These are phyloP conservation scores for Lepetodrilus schrolli DNA, from an alignment of 2,888 invertebrate species.

Conservation along the genomic window DNA sequence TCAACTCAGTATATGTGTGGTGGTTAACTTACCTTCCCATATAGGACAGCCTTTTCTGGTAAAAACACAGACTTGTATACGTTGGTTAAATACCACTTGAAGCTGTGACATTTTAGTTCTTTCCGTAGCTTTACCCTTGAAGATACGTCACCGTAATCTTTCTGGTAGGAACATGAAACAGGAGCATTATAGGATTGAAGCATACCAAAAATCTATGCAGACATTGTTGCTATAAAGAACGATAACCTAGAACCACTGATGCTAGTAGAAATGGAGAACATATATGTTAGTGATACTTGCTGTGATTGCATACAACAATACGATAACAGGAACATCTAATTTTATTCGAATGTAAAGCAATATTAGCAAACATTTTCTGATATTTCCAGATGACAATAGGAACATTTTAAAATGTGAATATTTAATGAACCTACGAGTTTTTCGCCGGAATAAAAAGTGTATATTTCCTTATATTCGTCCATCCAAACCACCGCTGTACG, in stretches of 20 bases:
- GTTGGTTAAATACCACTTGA: conserved; percentile 11
- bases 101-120: neutral
- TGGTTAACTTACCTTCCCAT: no score
- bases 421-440: no score
- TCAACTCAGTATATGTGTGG: no score
- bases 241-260: no score
- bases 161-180: no score
- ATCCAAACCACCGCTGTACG: conserved; percentile 3
- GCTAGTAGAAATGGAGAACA: neutral
- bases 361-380: no score
- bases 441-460: neutral
- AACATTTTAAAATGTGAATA: no score
- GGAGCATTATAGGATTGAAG: no score
- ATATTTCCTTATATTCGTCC: neutral
- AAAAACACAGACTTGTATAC: neutral
- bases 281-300: neutral
- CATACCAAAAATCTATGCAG: neutral
- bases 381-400: no score
- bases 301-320: neutral
- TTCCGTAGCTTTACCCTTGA: neutral
- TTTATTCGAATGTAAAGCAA: no score
- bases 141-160: neutral
- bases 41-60: neutral
- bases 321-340: no score
- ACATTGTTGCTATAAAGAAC: neutral